Evolutionary conservation across 1,140 invertebrate species (phyloP), one percentile per base, ranked within the genome.

Genomic region (Cydia fagiglandana): DNA sequence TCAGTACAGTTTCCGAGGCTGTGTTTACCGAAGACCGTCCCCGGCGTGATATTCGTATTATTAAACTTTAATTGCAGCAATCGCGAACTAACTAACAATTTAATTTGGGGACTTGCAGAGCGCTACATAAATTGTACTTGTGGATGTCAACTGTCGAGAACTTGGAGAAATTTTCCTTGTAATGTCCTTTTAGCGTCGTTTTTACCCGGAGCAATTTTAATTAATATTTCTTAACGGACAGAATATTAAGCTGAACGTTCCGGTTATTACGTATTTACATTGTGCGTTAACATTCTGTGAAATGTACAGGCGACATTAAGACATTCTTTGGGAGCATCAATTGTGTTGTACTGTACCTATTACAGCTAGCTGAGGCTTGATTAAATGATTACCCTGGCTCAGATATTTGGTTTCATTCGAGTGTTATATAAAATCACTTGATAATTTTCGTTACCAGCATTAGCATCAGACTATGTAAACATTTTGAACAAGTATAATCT

Each of bases 131-230:
- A 93, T 91, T 84, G 78, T 89, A 88, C 88, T 90, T 86, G 84
- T 84, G 82, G 91, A 90, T 91, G 91, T 91, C 90, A 90, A 86
- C 86, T 88, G 91, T 93, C 91, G 86, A 78, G 84, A 91, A 91
- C 85, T 91, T 89, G 83, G 78, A 80, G 78, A 82, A 90, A 86
- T 88, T 88, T 88, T 88, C 88, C 88, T 88, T 85, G 86, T 91
- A 91, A 93, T 91, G 88, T 91, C 88, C 84, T 88, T 86, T 84
- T 82, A 77, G 79, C 77, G 84, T 85, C 89, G 88, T 90, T 91
- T 90, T 87, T 88, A 61, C 82, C 85, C 76, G 80, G 75, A 89
- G 87, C 82, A 88, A 86, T 89, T 91, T 91, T 88, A 91, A 92
- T 92, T 92, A 88, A 90, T 91, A 87, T 89, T 88, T 88, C 87